Conservation (phyloP, 2,113 vertebrate genomes). For the Saccopteryx bilineata region DNA sequence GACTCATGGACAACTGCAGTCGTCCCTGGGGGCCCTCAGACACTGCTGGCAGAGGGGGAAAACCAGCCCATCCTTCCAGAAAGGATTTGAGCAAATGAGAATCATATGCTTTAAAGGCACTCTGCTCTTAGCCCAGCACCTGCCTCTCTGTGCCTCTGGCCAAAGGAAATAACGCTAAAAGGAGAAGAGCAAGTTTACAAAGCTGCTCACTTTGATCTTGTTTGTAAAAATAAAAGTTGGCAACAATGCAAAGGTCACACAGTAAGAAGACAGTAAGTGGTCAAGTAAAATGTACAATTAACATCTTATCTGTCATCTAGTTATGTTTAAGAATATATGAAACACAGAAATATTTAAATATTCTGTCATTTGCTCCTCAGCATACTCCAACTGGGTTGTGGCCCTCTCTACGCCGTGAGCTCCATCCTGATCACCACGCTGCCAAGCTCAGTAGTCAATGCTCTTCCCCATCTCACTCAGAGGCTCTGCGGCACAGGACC, state of each 20-base stretch:
- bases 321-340: background rate
- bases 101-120: background rate
- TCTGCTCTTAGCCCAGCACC: background rate
- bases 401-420: background rate
- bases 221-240: background rate
- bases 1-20: background rate
- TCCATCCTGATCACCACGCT: background rate
- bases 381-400: background rate
- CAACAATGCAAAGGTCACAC: background rate
- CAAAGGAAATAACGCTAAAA: slow-evolving; percentile 10
- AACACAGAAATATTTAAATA: background rate
- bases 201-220: background rate
- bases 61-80: background rate
- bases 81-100: background rate
- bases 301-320: background rate
- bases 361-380: background rate
- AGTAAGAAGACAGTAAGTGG: background rate
- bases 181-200: slow-evolving; percentile 23
- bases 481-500: background rate
- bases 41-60: background rate
- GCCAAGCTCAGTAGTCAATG: background rate
- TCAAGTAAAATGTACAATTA: background rate
- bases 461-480: background rate
- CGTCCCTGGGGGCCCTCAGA: background rate
- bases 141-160: background rate